Base-by-base conservation (phyloP, 2,797 vertebrate genomes). In the Melopsittacus undulatus region DNA sequence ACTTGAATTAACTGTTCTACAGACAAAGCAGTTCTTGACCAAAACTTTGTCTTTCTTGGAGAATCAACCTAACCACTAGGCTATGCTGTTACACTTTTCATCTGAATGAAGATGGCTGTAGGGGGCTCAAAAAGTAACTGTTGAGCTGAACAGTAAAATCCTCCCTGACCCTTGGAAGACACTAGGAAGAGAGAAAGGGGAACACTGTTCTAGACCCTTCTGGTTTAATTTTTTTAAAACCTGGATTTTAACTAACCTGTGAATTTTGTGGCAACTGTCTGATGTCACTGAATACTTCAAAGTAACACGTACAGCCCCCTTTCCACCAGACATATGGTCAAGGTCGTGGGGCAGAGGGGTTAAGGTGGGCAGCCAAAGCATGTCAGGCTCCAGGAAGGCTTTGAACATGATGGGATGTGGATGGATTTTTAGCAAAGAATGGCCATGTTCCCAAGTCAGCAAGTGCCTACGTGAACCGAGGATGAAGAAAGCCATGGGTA, bases 361-460 rank as follows among this genome's bases (percentile, higher is more conserved):
- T 36, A 8, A 46, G 27, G 38, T 13, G 20, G 30, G 23, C 64
- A 87, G 48, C 19, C 57, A 34, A 2, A 75, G 2, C 12, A 5
- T 13, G 5, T 23, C 0, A 0, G 22, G 29, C 22, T 36, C 36
- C 0, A 0, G 22, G 32, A 48, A 45, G 10, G 52, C 32, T 87
- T 61, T 46, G 56, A 52, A 26, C 5, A 8, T 1, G 75, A 4
- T 7, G 4, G 36, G 36, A 36, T 34, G 34, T 36, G 36, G 36
- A 36, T 36, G 36, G 36, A 36, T 34, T 34, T 34, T 34, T 34
- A 34, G 34, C 34, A 34, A 34, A 34, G 34, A 34, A 34, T 34
- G 34, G 34, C 34, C 34, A 34, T 34, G 34, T 34, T 34, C 34
- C 34, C 34, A 34, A 34, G 34, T 34, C 34, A 34, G 34, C 34